Evolutionary conservation across 2,888 invertebrate species (phyloP).

Genomic region (Epistrophella euchroma): DNA sequence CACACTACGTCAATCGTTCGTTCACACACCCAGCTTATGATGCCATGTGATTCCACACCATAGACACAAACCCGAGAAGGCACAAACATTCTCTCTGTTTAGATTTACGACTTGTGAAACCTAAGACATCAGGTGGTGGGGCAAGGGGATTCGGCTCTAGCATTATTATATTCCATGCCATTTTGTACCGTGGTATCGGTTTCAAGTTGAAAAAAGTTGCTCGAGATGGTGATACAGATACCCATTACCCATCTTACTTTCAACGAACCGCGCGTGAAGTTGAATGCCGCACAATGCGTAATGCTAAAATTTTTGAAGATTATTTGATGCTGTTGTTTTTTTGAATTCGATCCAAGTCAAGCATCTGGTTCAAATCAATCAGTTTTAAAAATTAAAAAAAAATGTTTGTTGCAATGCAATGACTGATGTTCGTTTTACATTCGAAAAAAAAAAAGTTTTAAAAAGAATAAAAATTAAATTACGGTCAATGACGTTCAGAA

Average conservation of each 20-base stretch:
- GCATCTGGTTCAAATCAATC: conserved; percentile 50
- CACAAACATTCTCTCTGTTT: conserved; percentile 68
- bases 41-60: conserved; percentile 38
- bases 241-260: conserved; percentile 47
- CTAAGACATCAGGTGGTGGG: conserved; percentile 50
- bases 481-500: conserved; percentile 49
- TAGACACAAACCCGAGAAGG: conserved; percentile 58
- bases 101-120: conserved; percentile 76
- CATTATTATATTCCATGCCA: conserved; percentile 70
- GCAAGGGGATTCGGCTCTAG: conserved; percentile 32
- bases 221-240: conserved; percentile 62
- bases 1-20: conserved; percentile 19
- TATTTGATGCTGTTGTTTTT: background rate
- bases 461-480: conserved; percentile 19
- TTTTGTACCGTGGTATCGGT: conserved; percentile 71
- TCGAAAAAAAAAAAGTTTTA: conserved; percentile 1
- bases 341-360: conserved; percentile 35
- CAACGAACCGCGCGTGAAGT: conserved; percentile 52
- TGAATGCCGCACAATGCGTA: conserved; percentile 57
- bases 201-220: conserved; percentile 63
- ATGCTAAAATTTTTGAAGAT: conserved; percentile 10
- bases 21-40: conserved; percentile 52
- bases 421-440: background rate
- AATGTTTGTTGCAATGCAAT: background rate
- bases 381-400: background rate